Percentiles rank a stretch among this genome's conserved stretches.
These are phyloP conservation scores for Cryptophagus acutangulus DNA, from an alignment of 2,888 invertebrate genomes.

Conservation along the genomic window DNA sequence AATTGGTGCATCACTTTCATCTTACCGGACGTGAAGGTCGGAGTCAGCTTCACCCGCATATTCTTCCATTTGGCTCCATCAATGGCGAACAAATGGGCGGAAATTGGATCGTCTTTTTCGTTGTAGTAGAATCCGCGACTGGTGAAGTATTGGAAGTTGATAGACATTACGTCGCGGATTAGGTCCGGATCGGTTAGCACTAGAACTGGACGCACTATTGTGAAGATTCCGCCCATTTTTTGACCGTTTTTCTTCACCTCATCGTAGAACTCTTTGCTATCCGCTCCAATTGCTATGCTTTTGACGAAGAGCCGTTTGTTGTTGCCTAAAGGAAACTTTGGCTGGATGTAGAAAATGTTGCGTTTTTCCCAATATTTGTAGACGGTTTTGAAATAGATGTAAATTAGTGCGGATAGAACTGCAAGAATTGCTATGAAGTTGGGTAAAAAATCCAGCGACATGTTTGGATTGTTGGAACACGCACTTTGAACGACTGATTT, in stretches of 20 bases:
- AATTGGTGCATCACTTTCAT: conserved; percentile 46
- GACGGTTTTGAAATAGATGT: conserved; percentile 16
- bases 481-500: too few relatives aligned
- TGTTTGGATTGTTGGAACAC: too few relatives aligned
- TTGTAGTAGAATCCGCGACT: conserved; percentile 37
- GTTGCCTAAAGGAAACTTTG: conserved; percentile 34
- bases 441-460: not conserved
- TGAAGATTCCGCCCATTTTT: conserved; percentile 27
- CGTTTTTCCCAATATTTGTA: conserved; percentile 30
- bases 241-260: conserved; percentile 22
- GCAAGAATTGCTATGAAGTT: not conserved
- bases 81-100: conserved; percentile 54
- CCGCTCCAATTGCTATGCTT: conserved; percentile 16
- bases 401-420: conserved; percentile 1
- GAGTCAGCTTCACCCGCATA: conserved; percentile 56
- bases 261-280: conserved; percentile 25
- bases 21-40: conserved; percentile 51
- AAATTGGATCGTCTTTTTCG: conserved; percentile 38
- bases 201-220: conserved; percentile 24
- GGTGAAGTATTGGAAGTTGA: conserved; percentile 24
- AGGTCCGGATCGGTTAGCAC: conserved; percentile 33
- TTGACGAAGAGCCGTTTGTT: conserved; percentile 14
- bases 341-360: conserved; percentile 26
- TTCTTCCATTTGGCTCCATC: conserved; percentile 57
- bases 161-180: conserved; percentile 23